phyloP scores from a whole-genome alignment of 2,113 vertebrate genomes.

The Mixornis gularis region DNA sequence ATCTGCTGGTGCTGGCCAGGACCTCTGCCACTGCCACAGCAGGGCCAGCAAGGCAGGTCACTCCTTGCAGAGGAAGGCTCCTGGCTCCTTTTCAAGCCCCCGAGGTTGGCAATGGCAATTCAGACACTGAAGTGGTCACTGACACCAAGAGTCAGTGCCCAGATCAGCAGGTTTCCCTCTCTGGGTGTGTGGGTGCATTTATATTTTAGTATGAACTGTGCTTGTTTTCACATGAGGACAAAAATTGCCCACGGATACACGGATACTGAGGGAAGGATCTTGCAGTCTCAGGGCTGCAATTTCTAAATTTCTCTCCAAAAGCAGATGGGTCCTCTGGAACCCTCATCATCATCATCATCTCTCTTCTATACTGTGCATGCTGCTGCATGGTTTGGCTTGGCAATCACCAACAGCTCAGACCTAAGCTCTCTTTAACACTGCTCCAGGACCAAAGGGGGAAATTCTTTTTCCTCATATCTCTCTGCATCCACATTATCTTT shows the following conservation, averaged over 20 bases:
- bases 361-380: not conserved
- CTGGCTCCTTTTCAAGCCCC: not conserved
- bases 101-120: not conserved
- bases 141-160: not conserved
- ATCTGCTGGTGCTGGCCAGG: not conserved
- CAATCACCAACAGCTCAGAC: not conserved
- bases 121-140: fast-evolving
- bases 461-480: not conserved
- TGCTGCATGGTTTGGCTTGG: fast-evolving
- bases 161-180: not conserved
- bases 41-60: not conserved
- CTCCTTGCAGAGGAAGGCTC: not conserved
- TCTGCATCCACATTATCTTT: not conserved
- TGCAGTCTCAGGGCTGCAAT: not conserved
- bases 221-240: not conserved
- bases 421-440: not conserved
- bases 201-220: not conserved
- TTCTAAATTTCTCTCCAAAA: not conserved
- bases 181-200: fast-evolving
- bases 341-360: not conserved
- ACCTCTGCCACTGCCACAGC: not conserved
- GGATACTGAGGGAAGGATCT: not conserved
- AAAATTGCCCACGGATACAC: not conserved
- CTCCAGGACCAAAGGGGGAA: not conserved
- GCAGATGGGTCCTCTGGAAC: not conserved